Conservation (phyloP, 2,888 invertebrate genomes). For the Drosophila rubida region DNA sequence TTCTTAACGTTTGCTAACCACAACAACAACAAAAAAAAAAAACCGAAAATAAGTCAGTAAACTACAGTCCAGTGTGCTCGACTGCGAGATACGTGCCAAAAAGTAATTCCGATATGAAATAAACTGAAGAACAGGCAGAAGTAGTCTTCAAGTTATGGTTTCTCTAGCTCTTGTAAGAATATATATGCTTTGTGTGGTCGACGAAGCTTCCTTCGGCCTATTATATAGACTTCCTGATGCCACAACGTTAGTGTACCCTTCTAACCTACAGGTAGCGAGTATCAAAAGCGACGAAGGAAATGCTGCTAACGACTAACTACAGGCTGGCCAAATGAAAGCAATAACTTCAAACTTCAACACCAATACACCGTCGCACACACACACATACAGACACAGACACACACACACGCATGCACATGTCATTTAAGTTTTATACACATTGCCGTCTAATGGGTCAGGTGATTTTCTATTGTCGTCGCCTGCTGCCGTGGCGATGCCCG, state of each 20-base stretch:
- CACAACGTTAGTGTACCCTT: too few species aligned
- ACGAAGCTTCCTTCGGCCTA: too few species aligned
- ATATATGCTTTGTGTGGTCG: too few species aligned
- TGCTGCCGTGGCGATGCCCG: conserved; percentile 34
- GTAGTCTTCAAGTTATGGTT: too few species aligned
- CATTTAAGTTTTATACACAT: conserved; percentile 64
- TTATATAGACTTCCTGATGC: too few species aligned
- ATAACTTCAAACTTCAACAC: conserved; percentile 70
- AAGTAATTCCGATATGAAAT: too few species aligned
- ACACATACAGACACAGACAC: conserved; percentile 14
- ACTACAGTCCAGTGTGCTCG: too few species aligned
- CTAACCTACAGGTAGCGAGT: too few species aligned
- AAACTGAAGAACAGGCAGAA: too few species aligned
- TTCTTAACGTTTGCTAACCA: conserved; percentile 64
- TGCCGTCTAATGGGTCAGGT: conserved; percentile 75
- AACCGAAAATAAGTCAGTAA: too few species aligned
- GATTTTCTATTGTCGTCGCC: conserved; percentile 77
- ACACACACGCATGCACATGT: conserved; percentile 27
- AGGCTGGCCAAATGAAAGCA: conserved; percentile 63
- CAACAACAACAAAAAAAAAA: conserved; percentile 11
- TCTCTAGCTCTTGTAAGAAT: too few species aligned
- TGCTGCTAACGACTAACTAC: conserved; percentile 42
- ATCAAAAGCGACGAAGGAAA: not conserved
- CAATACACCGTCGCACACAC: conserved; percentile 3
- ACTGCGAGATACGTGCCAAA: too few species aligned